Evolutionary conservation across 2,888 invertebrate species (phyloP).

Genomic region (Ophion obscuratus): DNA sequence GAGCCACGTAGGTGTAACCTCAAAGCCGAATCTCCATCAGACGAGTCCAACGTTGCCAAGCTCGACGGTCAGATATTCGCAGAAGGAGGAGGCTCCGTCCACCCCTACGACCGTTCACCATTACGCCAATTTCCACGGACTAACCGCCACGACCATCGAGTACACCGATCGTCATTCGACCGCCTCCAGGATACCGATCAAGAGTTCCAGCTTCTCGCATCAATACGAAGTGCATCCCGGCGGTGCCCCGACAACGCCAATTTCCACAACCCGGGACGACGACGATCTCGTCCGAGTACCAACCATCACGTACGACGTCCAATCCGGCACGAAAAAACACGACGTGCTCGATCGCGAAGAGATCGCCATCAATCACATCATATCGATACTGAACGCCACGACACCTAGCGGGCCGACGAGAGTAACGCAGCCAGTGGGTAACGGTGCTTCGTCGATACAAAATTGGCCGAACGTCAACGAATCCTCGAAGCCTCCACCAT

Average conservation of each 20-base stretch:
- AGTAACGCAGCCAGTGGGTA: slow-evolving; percentile 50
- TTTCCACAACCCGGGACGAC: slow-evolving; percentile 70
- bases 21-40: neutral
- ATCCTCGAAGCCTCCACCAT: slow-evolving; percentile 79
- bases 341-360: slow-evolving; percentile 80
- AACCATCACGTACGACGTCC: slow-evolving; percentile 80
- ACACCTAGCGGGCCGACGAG: slow-evolving; percentile 71
- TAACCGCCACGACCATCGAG: slow-evolving; percentile 54
- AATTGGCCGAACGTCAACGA: slow-evolving; percentile 80
- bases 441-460: slow-evolving; percentile 72
- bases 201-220: slow-evolving; percentile 32
- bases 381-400: slow-evolving; percentile 83
- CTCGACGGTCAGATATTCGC: slow-evolving; percentile 25
- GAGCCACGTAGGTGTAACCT: neutral
- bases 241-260: slow-evolving; percentile 77
- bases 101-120: slow-evolving; percentile 18
- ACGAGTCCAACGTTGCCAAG: slow-evolving; percentile 20
- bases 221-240: neutral
- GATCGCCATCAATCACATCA: slow-evolving; percentile 84
- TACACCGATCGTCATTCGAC: slow-evolving; percentile 61
- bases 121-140: slow-evolving; percentile 39
- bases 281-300: slow-evolving; percentile 82
- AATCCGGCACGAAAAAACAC: slow-evolving; percentile 80
- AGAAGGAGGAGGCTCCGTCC: slow-evolving; percentile 7
- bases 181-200: slow-evolving; percentile 58